These are phyloP conservation scores for Gallinago stenura DNA, from an alignment of 2,797 vertebrate genomes.

Conservation along the genomic window DNA sequence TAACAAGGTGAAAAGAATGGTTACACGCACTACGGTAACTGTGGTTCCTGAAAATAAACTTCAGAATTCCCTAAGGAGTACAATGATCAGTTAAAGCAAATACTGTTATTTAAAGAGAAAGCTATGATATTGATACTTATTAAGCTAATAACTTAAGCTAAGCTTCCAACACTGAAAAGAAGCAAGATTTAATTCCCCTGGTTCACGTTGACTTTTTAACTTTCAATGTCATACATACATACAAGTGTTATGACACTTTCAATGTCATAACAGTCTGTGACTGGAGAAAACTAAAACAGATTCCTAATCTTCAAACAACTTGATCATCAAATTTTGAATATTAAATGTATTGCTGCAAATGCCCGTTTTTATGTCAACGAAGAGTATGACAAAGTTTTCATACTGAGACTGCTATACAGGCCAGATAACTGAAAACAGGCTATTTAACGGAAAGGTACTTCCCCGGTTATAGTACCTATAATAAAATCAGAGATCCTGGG, in stretches of 20 bases:
- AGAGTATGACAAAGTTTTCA: not conserved
- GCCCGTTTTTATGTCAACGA: not conserved
- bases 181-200: not conserved
- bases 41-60: not conserved
- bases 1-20: constrained; percentile 35
- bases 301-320: not conserved
- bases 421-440: not conserved
- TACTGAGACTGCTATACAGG: not conserved
- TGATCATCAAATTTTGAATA: not conserved
- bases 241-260: not conserved
- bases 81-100: not conserved
- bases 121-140: not conserved
- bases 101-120: not conserved
- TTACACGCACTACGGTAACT: not conserved
- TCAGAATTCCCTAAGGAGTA: not conserved
- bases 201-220: not conserved
- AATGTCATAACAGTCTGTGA: not conserved
- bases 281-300: not conserved
- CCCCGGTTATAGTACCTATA: not conserved
- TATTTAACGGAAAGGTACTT: not conserved
- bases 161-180: not conserved
- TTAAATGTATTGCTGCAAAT: not conserved
- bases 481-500: not conserved
- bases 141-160: not conserved
- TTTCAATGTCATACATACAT: not conserved